phyloP scores from a whole-genome alignment of 2,113 vertebrate genomes.

The Pituophis catenifer region DNA sequence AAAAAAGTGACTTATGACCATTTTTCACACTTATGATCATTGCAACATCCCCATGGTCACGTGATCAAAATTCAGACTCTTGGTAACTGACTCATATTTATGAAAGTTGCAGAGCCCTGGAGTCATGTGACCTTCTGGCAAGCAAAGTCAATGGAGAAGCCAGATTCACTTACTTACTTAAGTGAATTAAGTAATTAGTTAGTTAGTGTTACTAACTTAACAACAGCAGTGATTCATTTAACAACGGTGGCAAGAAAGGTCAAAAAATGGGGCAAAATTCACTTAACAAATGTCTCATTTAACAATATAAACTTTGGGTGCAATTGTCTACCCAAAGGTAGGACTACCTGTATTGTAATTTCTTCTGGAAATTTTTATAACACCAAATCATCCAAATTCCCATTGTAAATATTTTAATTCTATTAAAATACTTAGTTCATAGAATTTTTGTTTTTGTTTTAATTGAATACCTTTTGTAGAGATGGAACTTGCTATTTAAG shows the following conservation, averaged over 20 bases:
- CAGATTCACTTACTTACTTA: background rate
- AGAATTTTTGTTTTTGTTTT: background rate
- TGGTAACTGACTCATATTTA: background rate
- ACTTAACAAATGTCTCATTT: constrained; percentile 40
- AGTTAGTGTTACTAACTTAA: background rate
- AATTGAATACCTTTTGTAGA: background rate
- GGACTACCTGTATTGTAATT: background rate
- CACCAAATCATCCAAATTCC: constrained; percentile 16
- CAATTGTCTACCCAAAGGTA: background rate
- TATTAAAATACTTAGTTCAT: background rate
- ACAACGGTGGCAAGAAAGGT: background rate
- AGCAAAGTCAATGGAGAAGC: background rate
- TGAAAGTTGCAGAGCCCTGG: background rate
- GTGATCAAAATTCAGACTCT: background rate
- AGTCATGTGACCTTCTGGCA: background rate
- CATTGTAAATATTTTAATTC: constrained; percentile 4
- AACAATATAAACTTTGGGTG: background rate
- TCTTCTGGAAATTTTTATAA: constrained; percentile 25
- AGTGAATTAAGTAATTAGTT: too few species aligned
- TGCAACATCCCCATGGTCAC: background rate
- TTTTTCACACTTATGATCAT: background rate
- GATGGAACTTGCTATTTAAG: background rate
- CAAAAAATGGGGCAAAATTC: background rate
- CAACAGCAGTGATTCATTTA: background rate
- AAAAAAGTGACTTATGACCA: background rate